These are phyloP conservation scores for Lamellibrachia columna DNA, from an alignment of 2,888 invertebrate genomes.

Conservation along the genomic window DNA sequence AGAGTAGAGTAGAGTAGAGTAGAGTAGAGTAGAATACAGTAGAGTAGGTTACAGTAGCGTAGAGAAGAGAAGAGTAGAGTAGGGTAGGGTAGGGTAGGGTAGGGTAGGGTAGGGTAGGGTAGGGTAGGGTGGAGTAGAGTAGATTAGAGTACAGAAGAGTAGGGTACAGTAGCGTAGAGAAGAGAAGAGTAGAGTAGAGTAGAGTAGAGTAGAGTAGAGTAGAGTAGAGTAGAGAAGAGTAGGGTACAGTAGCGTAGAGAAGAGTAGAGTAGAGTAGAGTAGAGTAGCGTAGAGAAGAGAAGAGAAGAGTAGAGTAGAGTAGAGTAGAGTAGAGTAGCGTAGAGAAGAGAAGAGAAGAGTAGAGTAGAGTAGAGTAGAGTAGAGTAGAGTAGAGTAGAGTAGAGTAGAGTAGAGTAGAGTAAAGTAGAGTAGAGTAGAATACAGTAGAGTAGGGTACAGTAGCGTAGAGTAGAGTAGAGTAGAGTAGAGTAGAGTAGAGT, in stretches of 20 bases:
- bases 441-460: no score
- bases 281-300: no score
- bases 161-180: no score
- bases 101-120: not conserved
- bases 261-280: no score
- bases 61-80: no score
- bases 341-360: not conserved
- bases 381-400: slow-evolving; percentile 3
- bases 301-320: not conserved
- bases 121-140: not conserved
- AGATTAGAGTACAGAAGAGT: no score
- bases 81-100: not conserved
- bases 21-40: no score
- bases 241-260: not conserved
- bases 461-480: no score
- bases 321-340: slow-evolving; percentile 7
- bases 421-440: no score
- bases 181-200: not conserved
- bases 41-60: no score
- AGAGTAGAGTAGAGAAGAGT: not conserved
- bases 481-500: slow-evolving; percentile 3
- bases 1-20: slow-evolving; percentile 3
- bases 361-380: slow-evolving; percentile 3
- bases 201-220: slow-evolving; percentile 3
- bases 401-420: slow-evolving; percentile 3